Conservation (phyloP, 1,140 invertebrate genomes). For the Dinothrombium tinctorium region DNA sequence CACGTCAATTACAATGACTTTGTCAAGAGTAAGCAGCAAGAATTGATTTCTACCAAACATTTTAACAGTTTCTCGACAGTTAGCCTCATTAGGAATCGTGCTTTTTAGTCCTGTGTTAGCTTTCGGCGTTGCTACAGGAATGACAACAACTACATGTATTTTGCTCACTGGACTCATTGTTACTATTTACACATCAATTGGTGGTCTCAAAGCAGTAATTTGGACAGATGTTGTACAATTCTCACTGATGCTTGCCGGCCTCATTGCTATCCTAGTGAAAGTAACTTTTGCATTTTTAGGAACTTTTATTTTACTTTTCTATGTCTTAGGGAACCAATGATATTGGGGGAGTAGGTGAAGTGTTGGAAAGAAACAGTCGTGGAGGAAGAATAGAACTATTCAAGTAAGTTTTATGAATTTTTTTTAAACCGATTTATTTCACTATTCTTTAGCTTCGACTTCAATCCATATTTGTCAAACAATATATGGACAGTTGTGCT, state of each 20-base stretch:
- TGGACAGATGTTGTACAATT: slow-evolving; percentile 78
- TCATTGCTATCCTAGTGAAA: slow-evolving; percentile 43
- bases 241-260: slow-evolving; percentile 53
- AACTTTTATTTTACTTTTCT: background rate
- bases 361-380: too few species aligned
- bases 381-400: too few species aligned
- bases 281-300: background rate
- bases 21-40: background rate
- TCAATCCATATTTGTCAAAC: too few species aligned
- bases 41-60: background rate
- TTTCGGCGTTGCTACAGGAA: background rate
- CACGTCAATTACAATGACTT: too few species aligned
- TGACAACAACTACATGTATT: slow-evolving; percentile 15
- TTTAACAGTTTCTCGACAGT: too few species aligned
- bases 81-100: background rate
- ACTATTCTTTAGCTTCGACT: too few species aligned
- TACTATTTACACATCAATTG: slow-evolving; percentile 28
- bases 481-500: too few species aligned
- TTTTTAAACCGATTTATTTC: too few species aligned
- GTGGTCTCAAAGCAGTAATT: slow-evolving; percentile 81
- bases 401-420: too few species aligned
- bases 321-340: slow-evolving; percentile 32
- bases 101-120: background rate
- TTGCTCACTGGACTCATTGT: slow-evolving; percentile 22
- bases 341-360: too few species aligned